Evolutionary conservation across 2,888 invertebrate species (phyloP), one percentile per base, ranked within the genome.

Genomic region (Plebejus anna): DNA sequence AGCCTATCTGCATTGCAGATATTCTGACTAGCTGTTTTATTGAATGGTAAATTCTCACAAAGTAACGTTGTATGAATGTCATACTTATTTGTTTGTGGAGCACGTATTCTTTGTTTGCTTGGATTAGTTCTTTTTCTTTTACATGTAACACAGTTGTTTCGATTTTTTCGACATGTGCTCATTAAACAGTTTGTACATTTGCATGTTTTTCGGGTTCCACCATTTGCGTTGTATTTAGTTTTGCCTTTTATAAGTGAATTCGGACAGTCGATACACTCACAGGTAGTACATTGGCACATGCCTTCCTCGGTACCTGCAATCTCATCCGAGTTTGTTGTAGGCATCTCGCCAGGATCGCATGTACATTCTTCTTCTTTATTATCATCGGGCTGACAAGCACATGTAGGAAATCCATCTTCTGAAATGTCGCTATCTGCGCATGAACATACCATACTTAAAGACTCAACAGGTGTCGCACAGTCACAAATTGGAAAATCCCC

Each of bases 271-370:
- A 80, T 80, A 77, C 90, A 91, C 55, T 86, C 84, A 79, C 90
- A 90, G 2, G 89, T 87, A 38, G 77, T 77, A 79, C 90, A 91
- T n/a, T 82, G 78, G 75, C 90, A 90, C 4, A 81, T 81, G 76
- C 83, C 83, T 47, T 78, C 80, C n/a, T 86, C 82, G 13, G 86
- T 81, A 13, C 11, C 32, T 66, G 66, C 13, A 66, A 32, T 66
- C 32, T 32, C 66, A 66, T 32, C 5, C 1, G 16, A 32, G 32
- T 4, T 61, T 22, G 22, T 28, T 61, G 61, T 28, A 11, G 61
- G 28, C 9, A 61, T 61, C 9, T 66, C 32, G 13, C 13, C 5
- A 66, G 32, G 32, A 32, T 66, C 32, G 66, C 66, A 66, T 32
- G 5, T 5, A 66, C 32, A 32, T 66, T 66, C 66, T 16, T 36